Evolutionary conservation across 2,797 vertebrate genomes (phyloP), one percentile per base, ranked within the genome.

Genomic region (Tenualosa thibaudeaui): DNA sequence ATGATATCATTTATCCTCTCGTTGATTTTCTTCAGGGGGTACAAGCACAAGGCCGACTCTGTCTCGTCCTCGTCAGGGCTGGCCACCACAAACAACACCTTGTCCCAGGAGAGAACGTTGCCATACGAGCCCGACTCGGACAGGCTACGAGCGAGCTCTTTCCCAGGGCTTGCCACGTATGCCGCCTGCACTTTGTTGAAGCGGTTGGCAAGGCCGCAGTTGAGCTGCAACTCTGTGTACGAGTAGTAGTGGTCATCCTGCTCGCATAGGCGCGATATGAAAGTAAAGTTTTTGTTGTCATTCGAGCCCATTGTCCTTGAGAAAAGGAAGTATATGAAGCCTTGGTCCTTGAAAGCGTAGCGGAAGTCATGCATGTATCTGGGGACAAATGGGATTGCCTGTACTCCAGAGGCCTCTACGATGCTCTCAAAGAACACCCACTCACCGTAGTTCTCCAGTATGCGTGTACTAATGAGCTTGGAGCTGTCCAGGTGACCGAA

Each of bases 391-490:
- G 97, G 96, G 2, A 94, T 96, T 0, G 96, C 96, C 90, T 99
- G 99, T 82, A 98, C 96, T 1, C 96, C 94, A 0, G 98, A 96
- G 0, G 98, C 96, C 92, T 99, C 98, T 0, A 96, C 95, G 86
- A 96, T 97, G 90, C 96, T 97, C 93, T 99, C 98, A 51, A 99
- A 99, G 90, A 97, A 95, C 0, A 97, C 96, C 94, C 96, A 96
- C 0, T 97, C 95, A 0, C 93, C 94, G 0, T 88, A 92, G 65
- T 95, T 95, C 60, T 96, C 95, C 89, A 98, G 95, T 90, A 99
- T 97, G n/a, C 97, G 95, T 0, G 98, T 99, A 93, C 97, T 99
- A 89, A 99, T 98, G 81, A 99, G 97, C 90, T 99, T 97, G 2
- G 97, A 94, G 2, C 97, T 98, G 92, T 99, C 98, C 1, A 96